Base-by-base conservation (phyloP, 2,888 invertebrate genomes). In the Augochlorella aurata region DNA sequence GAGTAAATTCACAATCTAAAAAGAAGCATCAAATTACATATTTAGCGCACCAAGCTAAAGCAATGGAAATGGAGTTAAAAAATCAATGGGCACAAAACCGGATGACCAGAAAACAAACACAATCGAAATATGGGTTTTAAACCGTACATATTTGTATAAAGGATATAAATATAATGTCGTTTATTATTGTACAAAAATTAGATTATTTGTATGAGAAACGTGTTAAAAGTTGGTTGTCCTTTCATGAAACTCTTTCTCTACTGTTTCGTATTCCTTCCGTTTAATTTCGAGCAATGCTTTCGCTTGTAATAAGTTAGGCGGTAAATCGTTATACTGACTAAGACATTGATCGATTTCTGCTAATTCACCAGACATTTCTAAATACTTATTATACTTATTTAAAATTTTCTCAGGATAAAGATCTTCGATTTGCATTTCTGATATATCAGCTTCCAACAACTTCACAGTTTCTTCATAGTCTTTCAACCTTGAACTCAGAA, bases 11-110 rank as follows among this genome's bases (percentile, higher is more conserved):
- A 14, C 96, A 96, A 87, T 97, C 97, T 75, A 96, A 96, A 87
- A 95, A 97, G 87, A 99, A 99, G 93, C 98, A 99, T 95, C 99
- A 99, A 94, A 99, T 99, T 89, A 99, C 98, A 1, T 99, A 98
- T 93, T 95, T 99, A 87, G 99, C 98, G 38, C 97, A 97, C 93
- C 96, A 98, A 96, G 99, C 99, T 3, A 98, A 99, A 93, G 98
- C 98, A 82, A 97, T 98, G 94, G 99, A 99, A 93, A 95, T 97
- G 81, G 98, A 98, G 91, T 94, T 99, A 72, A 97, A 98, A 93
- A 98, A 98, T 92, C 97, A 98, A 94, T 99, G 99, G 99, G 96
- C 99, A 9, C 96, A 97, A 88, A 98, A 97, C 93, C 96, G 97
- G 90, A 96, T 97, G 94, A 97, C 97, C 4, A 96, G 97, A 89